Evolutionary conservation across 2,797 vertebrate species (phyloP).

Genomic region (Buceros bicornis): DNA sequence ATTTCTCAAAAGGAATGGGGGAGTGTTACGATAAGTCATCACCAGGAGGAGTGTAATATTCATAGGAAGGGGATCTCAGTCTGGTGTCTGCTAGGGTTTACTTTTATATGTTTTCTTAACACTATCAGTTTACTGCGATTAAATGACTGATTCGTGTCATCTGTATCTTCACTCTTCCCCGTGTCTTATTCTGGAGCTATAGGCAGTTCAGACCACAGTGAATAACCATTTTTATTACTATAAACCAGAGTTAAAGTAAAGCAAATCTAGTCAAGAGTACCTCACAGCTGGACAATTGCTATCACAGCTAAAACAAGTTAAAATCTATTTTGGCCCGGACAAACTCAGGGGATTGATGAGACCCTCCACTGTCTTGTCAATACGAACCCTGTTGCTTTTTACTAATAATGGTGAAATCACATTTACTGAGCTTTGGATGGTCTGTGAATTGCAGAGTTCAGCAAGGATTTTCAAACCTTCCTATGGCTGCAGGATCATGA

Average conservation of each 20-base stretch:
- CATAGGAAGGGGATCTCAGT: background rate
- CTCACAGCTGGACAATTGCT: background rate
- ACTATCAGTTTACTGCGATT: background rate
- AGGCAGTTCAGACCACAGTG: background rate
- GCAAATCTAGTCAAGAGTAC: background rate
- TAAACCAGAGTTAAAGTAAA: background rate
- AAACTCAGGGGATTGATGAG: background rate
- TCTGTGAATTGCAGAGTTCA: background rate
- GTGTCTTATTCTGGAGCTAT: background rate
- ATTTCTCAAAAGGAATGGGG: background rate
- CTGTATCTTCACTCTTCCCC: background rate
- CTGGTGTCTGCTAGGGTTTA: slow-evolving; percentile 26
- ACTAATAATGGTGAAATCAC: background rate
- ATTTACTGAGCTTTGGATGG: background rate
- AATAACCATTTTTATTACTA: background rate
- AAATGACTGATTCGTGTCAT: background rate
- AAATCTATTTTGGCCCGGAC: background rate
- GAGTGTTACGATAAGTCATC: background rate
- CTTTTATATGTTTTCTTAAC: slow-evolving; percentile 28
- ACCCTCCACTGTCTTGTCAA: background rate
- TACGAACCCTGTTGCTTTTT: background rate
- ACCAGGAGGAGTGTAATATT: background rate
- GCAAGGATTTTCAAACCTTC: background rate
- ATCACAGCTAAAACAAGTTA: background rate
- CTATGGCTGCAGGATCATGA: background rate